phyloP scores from a whole-genome alignment of 2,113 vertebrate species.

The Pycnonotus jocosus region DNA sequence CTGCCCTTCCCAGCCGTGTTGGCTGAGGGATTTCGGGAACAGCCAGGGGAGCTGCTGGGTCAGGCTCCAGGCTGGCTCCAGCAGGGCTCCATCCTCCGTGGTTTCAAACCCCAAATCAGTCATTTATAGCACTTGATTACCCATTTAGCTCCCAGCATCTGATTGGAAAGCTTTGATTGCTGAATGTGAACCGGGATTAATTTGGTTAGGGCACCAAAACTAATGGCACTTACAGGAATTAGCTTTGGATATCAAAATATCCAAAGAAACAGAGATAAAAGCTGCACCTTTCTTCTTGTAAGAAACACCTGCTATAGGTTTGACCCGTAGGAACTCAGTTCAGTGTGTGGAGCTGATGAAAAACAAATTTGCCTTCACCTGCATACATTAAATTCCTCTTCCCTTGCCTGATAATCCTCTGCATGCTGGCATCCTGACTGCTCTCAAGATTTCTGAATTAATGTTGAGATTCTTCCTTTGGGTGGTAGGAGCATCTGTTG shows the following conservation, averaged over 20 bases:
- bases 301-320: neutral
- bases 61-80: neutral
- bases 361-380: neutral
- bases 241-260: neutral
- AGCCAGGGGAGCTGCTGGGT: accelerated
- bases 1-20: accelerated
- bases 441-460: constrained; percentile 46
- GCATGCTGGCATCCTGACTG: neutral
- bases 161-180: neutral
- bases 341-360: neutral
- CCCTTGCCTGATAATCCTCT: neutral
- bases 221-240: neutral
- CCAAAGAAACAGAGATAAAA: too few species aligned
- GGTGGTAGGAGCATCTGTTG: constrained; percentile 20
- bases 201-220: neutral
- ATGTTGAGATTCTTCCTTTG: constrained; percentile 24
- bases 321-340: neutral
- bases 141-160: neutral
- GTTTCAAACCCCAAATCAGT: neutral
- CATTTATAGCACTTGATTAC: neutral
- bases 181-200: neutral
- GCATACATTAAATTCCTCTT: neutral
- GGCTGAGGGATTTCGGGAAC: neutral
- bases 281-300: neutral
- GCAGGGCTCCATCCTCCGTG: neutral